A percentile compares a stretch with the other conserved stretches of the same genome.
phyloP scores from a whole-genome alignment of 2,113 vertebrate genomes.

The Amphilophus citrinellus region DNA sequence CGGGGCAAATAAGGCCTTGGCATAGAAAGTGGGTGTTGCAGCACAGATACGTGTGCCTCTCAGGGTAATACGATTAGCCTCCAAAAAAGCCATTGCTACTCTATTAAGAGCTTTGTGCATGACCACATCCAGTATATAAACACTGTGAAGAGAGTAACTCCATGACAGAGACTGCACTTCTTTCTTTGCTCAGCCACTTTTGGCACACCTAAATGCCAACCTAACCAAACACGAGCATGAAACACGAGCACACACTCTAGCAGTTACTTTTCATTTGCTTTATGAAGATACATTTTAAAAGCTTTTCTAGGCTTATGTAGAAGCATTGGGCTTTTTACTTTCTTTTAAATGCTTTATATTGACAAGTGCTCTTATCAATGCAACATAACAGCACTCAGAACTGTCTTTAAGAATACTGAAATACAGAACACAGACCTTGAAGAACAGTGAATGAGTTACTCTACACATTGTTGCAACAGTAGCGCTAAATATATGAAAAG shows the following conservation, averaged over 20 bases:
- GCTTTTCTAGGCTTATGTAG: background rate
- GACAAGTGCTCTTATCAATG: background rate
- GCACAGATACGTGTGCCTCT: constrained; percentile 12
- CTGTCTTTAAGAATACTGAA: no score
- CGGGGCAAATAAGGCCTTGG: background rate
- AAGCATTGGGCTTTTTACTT: accelerated
- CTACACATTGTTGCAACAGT: background rate
- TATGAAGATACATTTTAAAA: background rate
- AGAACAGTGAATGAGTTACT: background rate
- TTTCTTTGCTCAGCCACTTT: background rate
- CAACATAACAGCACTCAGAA: background rate
- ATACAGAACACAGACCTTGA: background rate
- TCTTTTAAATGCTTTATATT: accelerated
- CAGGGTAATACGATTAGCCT: constrained; percentile 28
- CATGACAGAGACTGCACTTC: constrained; percentile 32
- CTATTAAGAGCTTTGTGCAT: constrained; percentile 34
- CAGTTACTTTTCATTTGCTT: background rate
- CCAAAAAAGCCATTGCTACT: constrained; percentile 15
- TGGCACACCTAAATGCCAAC: background rate
- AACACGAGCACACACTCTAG: background rate
- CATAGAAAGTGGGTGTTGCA: background rate
- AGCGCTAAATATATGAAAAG: background rate
- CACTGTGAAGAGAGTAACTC: background rate
- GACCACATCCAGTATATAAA: constrained; percentile 33
- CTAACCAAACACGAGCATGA: background rate